A percentile compares a stretch with the other conserved stretches of the same genome.
Evolutionary conservation across 2,797 vertebrate species (phyloP).

Genomic region (Danio jaintianensis): DNA sequence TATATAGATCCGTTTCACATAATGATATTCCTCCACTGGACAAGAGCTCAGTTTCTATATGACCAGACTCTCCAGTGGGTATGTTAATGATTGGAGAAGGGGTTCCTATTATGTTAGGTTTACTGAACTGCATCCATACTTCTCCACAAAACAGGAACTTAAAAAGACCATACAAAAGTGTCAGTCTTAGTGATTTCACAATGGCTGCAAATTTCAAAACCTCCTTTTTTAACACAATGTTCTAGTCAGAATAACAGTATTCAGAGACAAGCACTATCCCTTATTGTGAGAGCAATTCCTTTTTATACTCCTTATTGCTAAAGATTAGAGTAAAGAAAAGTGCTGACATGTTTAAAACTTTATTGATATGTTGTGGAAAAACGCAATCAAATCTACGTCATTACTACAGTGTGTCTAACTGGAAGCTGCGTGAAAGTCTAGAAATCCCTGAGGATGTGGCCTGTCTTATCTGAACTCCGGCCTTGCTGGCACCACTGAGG

Average conservation of each 20-base stretch:
- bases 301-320: conserved; percentile 35
- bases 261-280: conserved; percentile 27
- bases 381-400: conserved; percentile 12
- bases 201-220: conserved; percentile 37
- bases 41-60: conserved; percentile 22
- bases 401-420: background rate
- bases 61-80: conserved; percentile 9
- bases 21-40: conserved; percentile 20
- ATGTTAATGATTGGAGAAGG: conserved; percentile 22
- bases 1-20: conserved; percentile 21
- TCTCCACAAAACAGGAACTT: conserved; percentile 33
- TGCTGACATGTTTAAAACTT: background rate
- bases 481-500: conserved; percentile 39
- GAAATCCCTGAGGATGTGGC: conserved; percentile 38
- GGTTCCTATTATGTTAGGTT: conserved; percentile 9
- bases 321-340: background rate
- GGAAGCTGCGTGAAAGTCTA: conserved; percentile 5
- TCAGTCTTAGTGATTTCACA: conserved; percentile 25
- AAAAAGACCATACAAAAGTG: background rate
- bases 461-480: conserved; percentile 43
- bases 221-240: conserved; percentile 1
- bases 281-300: conserved; percentile 46
- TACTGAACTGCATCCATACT: conserved; percentile 6
- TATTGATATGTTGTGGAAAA: background rate
- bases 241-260: conserved; percentile 7